phyloP scores from a whole-genome alignment of 2,113 vertebrate species.

The Rhegmatorhina hoffmannsi region DNA sequence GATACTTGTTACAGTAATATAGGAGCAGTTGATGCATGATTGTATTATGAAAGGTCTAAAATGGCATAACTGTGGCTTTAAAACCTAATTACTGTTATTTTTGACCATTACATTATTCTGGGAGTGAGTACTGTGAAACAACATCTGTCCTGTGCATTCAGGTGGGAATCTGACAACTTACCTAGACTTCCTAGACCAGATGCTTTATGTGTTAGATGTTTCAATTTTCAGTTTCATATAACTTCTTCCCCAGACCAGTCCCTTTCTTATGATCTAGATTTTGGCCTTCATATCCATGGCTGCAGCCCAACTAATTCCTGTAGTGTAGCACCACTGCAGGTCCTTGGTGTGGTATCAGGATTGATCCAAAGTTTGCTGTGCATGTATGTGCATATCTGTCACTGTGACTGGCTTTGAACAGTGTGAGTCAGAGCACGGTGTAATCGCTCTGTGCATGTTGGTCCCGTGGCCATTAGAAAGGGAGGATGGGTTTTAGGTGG shows the following conservation, averaged over 20 bases:
- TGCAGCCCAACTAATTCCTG: neutral
- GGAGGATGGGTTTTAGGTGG: neutral
- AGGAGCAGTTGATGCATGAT: neutral
- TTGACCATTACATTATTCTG: neutral
- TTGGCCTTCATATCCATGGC: neutral
- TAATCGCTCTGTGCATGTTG: fast-evolving
- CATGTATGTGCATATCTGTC: neutral
- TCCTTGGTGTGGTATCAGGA: neutral
- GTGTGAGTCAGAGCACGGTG: fast-evolving
- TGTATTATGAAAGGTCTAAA: neutral
- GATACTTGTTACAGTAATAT: neutral
- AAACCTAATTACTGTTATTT: neutral
- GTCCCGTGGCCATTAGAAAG: fast-evolving
- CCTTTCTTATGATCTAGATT: neutral
- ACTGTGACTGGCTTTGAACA: neutral
- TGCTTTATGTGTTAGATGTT: neutral
- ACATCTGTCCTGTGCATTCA: neutral
- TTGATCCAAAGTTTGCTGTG: neutral
- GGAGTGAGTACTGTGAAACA: neutral
- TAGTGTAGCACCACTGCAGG: neutral
- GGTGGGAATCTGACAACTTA: neutral
- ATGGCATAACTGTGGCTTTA: neutral
- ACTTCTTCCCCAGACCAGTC: neutral
- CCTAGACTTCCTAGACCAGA: neutral
- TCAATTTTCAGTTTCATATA: neutral